Percentiles rank a stretch among this genome's conserved stretches.
phyloP scores from a whole-genome alignment of 2,797 vertebrate species.

The Alectoris magna region DNA sequence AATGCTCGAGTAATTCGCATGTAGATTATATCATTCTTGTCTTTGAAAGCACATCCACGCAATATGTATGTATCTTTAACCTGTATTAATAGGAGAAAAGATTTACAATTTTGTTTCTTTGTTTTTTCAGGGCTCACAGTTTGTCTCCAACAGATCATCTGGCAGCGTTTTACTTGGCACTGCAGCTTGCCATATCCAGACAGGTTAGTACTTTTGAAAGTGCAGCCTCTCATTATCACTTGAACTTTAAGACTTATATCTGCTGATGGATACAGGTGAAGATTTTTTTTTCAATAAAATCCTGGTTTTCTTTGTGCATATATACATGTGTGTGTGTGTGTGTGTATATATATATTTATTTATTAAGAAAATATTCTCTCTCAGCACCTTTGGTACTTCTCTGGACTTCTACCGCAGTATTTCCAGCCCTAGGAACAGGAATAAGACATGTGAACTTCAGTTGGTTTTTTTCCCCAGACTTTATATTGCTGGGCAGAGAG shows the following conservation, averaged over 20 bases:
- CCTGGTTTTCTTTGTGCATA: neutral
- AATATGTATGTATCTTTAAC: neutral
- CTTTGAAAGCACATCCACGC: neutral
- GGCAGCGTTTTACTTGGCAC: conserved; percentile 94
- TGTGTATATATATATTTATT: too few species aligned
- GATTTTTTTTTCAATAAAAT: neutral
- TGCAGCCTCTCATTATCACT: neutral
- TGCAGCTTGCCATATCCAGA: conserved; percentile 97
- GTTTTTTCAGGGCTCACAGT: conserved; percentile 91
- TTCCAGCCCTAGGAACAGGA: neutral
- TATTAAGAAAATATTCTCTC: neutral
- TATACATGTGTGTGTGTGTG: neutral
- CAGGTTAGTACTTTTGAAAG: conserved; percentile 84
- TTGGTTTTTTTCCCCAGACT: neutral
- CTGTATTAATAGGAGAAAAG: neutral
- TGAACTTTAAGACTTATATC: neutral
- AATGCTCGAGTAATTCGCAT: neutral
- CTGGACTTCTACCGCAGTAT: neutral
- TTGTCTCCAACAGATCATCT: conserved; percentile 95
- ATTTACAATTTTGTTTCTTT: neutral
- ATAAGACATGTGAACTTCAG: neutral
- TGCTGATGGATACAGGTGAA: neutral
- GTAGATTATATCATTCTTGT: neutral
- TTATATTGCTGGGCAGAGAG: neutral
- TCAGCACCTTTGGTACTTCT: neutral